Evolutionary conservation across 2,113 vertebrate genomes (phyloP).

Genomic region (Perca schrenkii): DNA sequence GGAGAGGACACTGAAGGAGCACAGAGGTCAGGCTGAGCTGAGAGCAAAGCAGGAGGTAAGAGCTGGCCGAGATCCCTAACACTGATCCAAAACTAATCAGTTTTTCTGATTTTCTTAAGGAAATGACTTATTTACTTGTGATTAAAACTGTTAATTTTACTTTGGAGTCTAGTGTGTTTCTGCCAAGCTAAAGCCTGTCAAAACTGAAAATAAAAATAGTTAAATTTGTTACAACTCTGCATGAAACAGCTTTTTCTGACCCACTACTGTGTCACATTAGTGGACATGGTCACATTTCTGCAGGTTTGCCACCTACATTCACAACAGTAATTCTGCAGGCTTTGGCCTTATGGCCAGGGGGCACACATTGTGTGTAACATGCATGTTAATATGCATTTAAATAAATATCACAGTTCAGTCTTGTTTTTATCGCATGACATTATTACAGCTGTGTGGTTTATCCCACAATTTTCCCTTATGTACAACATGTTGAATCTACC

Average conservation of each 20-base stretch:
- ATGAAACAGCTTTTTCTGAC: neutral
- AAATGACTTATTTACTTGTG: too few species aligned
- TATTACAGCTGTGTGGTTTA: neutral
- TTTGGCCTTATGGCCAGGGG: neutral
- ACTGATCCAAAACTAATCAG: neutral
- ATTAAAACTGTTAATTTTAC: neutral
- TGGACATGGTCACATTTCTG: neutral
- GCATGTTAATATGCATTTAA: neutral
- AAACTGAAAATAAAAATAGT: neutral
- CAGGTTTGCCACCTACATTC: neutral
- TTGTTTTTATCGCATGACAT: neutral
- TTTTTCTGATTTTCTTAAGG: neutral
- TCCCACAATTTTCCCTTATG: neutral
- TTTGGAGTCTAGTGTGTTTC: neutral
- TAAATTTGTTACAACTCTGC: neutral
- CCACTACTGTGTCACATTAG: neutral
- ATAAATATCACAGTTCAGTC: neutral
- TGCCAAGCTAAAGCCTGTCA: neutral
- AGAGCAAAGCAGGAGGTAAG: slow-evolving; percentile 61
- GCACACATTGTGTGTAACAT: neutral
- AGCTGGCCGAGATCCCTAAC: neutral
- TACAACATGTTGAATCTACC: neutral
- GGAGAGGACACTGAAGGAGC: slow-evolving; percentile 55
- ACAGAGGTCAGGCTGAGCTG: slow-evolving; percentile 64
- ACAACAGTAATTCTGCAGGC: neutral